Evolutionary conservation across 2,888 invertebrate species (phyloP).

Genomic region (Phalera bucephala): DNA sequence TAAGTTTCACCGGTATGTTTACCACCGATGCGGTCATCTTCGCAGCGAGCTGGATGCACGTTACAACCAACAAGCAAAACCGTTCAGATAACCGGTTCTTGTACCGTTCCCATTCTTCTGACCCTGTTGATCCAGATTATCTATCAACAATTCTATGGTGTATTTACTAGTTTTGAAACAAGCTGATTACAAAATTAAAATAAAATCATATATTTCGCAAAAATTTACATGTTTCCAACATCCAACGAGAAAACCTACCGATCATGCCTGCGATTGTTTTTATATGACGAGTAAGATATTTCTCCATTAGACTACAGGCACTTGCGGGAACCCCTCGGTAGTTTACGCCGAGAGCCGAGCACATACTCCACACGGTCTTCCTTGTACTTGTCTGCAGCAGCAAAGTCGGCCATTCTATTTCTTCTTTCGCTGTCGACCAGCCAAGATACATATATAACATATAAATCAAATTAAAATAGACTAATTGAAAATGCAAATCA

Average conservation of each 20-base stretch:
- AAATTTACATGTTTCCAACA: too few species aligned
- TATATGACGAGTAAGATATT: conserved; percentile 31
- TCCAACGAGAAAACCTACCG: too few species aligned
- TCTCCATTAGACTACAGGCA: conserved; percentile 52
- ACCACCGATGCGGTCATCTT: conserved; percentile 45
- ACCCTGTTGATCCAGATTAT: conserved; percentile 12
- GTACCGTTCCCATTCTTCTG: conserved; percentile 29
- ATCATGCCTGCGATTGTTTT: conserved; percentile 11
- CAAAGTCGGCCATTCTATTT: conserved; percentile 22
- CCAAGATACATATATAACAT: too few species aligned
- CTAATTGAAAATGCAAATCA: too few species aligned
- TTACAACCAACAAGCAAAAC: conserved; percentile 39
- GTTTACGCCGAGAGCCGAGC: conserved; percentile 30
- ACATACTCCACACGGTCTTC: conserved; percentile 39
- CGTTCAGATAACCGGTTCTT: conserved; percentile 17
- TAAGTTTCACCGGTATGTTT: conserved; percentile 21
- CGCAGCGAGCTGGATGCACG: conserved; percentile 47
- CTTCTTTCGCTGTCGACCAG: conserved; percentile 13
- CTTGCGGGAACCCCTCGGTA: conserved; percentile 46
- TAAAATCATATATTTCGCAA: too few species aligned
- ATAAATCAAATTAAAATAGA: too few species aligned
- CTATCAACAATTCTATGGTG: too few species aligned
- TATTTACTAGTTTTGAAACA: too few species aligned
- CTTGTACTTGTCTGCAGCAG: conserved; percentile 33
- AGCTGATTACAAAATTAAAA: too few species aligned